Percentiles rank a stretch among this genome's conserved stretches.
Conservation (phyloP, 2,888 invertebrate genomes). For the Dryadula phaetusa region DNA sequence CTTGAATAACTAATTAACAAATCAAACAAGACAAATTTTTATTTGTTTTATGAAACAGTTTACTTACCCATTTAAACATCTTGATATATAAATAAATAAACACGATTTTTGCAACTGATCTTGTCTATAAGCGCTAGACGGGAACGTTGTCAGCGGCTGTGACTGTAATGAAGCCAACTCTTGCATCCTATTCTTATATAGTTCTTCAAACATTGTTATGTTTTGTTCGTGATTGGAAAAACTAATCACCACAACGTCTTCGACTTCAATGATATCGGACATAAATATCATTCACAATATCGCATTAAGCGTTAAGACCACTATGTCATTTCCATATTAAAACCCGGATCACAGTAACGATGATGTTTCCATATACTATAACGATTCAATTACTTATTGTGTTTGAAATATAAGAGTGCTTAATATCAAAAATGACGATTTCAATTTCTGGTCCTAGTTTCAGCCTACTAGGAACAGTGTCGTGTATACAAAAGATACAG, state of each 20-base stretch:
- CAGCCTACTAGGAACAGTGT: too few relatives aligned
- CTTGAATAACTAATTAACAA: too few relatives aligned
- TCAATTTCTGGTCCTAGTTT: too few relatives aligned
- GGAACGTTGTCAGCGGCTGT: slow-evolving; percentile 61
- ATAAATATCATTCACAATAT: slow-evolving; percentile 69
- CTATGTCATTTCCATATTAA: slow-evolving; percentile 72
- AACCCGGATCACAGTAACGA: slow-evolving; percentile 64
- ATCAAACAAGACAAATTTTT: not conserved
- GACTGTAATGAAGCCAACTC: slow-evolving; percentile 48
- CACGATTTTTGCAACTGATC: slow-evolving; percentile 55
- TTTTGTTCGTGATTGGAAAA: slow-evolving; percentile 76
- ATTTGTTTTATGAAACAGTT: not conserved
- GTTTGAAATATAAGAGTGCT: too few relatives aligned
- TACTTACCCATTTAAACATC: slow-evolving; percentile 75
- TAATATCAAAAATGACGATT: too few relatives aligned
- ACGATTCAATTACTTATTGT: slow-evolving; percentile 29
- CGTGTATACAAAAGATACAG: too few relatives aligned
- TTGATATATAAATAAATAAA: slow-evolving; percentile 43
- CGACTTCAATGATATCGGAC: slow-evolving; percentile 62
- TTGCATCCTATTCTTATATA: slow-evolving; percentile 64
- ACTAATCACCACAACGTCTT: slow-evolving; percentile 66
- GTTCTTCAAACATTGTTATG: slow-evolving; percentile 50
- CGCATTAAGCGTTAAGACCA: slow-evolving; percentile 75
- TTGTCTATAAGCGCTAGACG: slow-evolving; percentile 69
- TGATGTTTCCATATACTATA: slow-evolving; percentile 46